These are phyloP conservation scores for Drosophila auraria DNA, from an alignment of 1,140 invertebrate genomes.

Conservation along the genomic window DNA sequence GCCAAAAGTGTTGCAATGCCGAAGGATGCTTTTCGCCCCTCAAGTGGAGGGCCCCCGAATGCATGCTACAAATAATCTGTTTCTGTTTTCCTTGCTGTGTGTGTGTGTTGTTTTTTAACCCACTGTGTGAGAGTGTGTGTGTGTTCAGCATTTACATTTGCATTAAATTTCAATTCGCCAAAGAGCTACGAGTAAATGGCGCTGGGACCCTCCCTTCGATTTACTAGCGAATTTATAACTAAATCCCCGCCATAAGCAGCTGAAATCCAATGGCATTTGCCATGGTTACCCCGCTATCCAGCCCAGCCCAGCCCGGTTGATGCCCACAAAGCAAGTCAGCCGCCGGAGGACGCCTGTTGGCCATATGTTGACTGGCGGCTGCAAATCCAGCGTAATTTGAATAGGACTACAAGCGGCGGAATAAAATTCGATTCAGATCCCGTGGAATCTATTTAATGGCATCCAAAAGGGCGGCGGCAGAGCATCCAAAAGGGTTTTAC, in stretches of 20 bases:
- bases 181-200: constrained; percentile 14
- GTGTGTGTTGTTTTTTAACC: neutral
- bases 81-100: constrained; percentile 19
- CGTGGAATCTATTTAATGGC: constrained; percentile 63
- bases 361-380: constrained; percentile 76
- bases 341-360: constrained; percentile 18
- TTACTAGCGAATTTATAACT: constrained; percentile 71
- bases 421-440: constrained; percentile 70
- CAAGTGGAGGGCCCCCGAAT: constrained; percentile 26
- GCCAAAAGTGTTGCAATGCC: constrained; percentile 23
- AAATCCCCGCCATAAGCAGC: constrained; percentile 78
- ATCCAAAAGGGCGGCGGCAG: constrained; percentile 19
- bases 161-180: constrained; percentile 80
- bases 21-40: constrained; percentile 11
- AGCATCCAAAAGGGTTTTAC: constrained; percentile 23
- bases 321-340: constrained; percentile 31
- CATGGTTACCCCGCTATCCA: constrained; percentile 9
- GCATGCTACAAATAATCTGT: constrained; percentile 65
- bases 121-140: neutral
- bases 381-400: constrained; percentile 80
- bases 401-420: constrained; percentile 73
- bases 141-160: constrained; percentile 57
- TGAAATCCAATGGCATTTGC: constrained; percentile 71
- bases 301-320: neutral
- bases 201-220: constrained; percentile 11